Base-by-base conservation (phyloP, 2,113 vertebrate species). In the Ochotona princeps region DNA sequence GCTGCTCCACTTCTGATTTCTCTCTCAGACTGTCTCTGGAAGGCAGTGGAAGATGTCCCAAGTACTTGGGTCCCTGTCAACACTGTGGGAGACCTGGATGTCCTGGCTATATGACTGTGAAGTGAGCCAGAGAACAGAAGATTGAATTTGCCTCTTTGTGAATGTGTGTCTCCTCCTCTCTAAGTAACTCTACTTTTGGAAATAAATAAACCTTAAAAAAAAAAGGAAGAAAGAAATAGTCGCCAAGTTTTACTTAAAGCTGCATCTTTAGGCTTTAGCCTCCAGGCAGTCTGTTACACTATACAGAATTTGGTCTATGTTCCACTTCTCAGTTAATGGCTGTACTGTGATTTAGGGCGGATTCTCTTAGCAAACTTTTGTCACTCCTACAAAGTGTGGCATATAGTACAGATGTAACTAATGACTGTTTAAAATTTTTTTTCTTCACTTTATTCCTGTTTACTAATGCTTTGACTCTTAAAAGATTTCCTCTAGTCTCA, bases 401-500 rank as follows among this genome's bases (percentile, higher is more conserved):
- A 85, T n/a, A 60, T 63, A 57, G 47, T 73, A 28, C 25, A 4
- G 69, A 23, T 79, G 51, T 0, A 30, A 6, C 89, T 74, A 86
- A 30, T 85, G 28, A 8, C 89, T 80, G 35, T 47, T 73, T 92
- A 44, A 44, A 44, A 44, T 44, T 44, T 44, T 44, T 44, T 44
- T 44, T 44, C 38, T 44, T 44, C 38, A 44, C 38, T 44, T 44
- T 44, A 44, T 44, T 44, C 38, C 38, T 44, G 38, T 44, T 28
- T 94, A 20, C 18, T 78, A 65, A 83, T 90, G 14, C 21, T 85
- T 90, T 83, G 80, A 76, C 88, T 84, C 44, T 44, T 91, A 75
- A 38, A 75, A 83, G 75, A 15, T 83, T 86, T 95, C 51, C 13
- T 81, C 20, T 87, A n/a, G 21, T 69, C 15, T 91, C 60, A 83